These are phyloP conservation scores for Zaprionus ghesquierei DNA, from an alignment of 1,140 invertebrate species.

Conservation along the genomic window DNA sequence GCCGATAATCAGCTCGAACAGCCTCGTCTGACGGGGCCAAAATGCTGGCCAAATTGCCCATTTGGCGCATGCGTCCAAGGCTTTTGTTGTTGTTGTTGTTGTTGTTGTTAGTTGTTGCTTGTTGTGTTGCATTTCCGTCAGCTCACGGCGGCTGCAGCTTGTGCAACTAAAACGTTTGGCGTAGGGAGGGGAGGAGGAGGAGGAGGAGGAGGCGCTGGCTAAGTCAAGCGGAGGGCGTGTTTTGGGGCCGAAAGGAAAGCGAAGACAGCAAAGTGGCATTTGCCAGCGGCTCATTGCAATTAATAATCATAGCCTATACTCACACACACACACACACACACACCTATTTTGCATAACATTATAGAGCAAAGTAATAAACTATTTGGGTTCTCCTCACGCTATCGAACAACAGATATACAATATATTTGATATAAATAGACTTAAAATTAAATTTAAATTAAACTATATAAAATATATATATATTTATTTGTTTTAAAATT, in stretches of 20 bases:
- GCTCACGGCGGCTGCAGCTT: conserved; percentile 24
- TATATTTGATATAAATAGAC: no score
- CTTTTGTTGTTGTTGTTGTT: conserved; percentile 17
- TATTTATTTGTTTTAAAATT: no score
- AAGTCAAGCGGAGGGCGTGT: conserved; percentile 21
- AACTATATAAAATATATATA: no score
- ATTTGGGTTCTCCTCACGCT: not conserved
- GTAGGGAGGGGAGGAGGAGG: not conserved
- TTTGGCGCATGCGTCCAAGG: conserved; percentile 69
- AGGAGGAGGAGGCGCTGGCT: not conserved
- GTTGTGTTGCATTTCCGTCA: conserved; percentile 57
- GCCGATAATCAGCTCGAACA: conserved; percentile 64
- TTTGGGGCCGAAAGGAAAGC: conserved; percentile 22
- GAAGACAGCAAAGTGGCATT: conserved; percentile 38
- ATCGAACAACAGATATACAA: conserved; percentile 20
- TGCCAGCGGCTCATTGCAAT: conserved; percentile 2
- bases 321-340: not conserved
- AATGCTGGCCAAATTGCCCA: conserved; percentile 51
- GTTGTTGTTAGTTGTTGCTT: conserved; percentile 13
- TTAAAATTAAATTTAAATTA: no score
- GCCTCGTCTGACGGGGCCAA: conserved; percentile 6
- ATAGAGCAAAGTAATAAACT: not conserved
- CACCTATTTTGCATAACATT: conserved; percentile 35
- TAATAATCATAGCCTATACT: conserved; percentile 15
- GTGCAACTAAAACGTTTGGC: conserved; percentile 25